Conservation (phyloP, 2,113 vertebrate genomes). For the Picathartes gymnocephalus region DNA sequence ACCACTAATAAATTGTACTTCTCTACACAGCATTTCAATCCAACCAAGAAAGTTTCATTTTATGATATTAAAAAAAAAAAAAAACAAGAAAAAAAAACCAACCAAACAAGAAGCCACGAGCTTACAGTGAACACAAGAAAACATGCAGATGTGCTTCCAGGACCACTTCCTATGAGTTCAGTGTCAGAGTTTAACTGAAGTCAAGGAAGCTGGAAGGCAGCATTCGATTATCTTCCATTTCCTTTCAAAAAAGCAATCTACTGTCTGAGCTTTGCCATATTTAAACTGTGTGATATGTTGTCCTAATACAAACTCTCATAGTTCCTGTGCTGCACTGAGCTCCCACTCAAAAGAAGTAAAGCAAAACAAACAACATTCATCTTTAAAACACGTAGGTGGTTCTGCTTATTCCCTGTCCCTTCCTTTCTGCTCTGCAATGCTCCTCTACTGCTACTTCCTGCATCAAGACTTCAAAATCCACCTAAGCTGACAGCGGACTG, state of each 20-base stretch:
- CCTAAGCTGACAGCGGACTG: neutral
- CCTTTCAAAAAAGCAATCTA: neutral
- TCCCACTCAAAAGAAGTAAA: constrained; percentile 4
- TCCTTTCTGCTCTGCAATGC: neutral
- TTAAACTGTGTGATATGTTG: neutral
- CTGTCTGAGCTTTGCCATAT: neutral
- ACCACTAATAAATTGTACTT: neutral
- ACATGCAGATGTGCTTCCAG: neutral
- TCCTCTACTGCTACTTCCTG: neutral
- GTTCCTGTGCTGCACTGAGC: neutral
- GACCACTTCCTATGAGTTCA: neutral
- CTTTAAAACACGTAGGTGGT: neutral
- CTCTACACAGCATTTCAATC: neutral
- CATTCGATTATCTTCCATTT: neutral
- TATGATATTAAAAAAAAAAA: neutral
- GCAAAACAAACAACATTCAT: neutral
- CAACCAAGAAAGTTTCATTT: neutral
- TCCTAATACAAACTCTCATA: constrained; percentile 16
- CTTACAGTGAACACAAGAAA: neutral
- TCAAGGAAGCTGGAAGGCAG: neutral
- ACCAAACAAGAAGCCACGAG: neutral
- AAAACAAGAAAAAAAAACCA: neutral
- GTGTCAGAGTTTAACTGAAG: neutral
- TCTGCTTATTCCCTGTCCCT: neutral
- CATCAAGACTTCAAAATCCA: neutral